These are phyloP conservation scores for Drosophila peninsularis DNA, from an alignment of 2,888 invertebrate genomes.

Conservation along the genomic window DNA sequence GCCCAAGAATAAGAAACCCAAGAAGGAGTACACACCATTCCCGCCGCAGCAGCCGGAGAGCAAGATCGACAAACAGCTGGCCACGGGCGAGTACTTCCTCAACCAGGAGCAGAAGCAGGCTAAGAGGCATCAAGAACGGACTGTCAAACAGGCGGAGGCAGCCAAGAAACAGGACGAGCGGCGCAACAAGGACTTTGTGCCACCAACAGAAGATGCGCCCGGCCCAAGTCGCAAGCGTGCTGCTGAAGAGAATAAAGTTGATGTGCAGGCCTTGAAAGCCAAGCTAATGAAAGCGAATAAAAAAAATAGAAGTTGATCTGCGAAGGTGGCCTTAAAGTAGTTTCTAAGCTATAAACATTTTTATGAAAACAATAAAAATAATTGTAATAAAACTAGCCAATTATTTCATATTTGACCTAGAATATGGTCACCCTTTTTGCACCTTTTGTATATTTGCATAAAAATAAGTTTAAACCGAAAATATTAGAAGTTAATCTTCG, in stretches of 20 bases:
- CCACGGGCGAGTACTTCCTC: slow-evolving; percentile 98
- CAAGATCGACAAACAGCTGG: slow-evolving; percentile 96
- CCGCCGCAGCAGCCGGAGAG: slow-evolving; percentile 97
- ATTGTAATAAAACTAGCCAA: background rate
- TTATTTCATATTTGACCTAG: background rate
- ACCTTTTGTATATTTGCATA: background rate
- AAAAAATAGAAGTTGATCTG: slow-evolving; percentile 59
- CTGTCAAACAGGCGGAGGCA: slow-evolving; percentile 91
- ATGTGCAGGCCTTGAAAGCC: slow-evolving; percentile 90
- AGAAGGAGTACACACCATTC: slow-evolving; percentile 98
- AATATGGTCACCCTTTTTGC: background rate
- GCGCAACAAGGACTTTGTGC: slow-evolving; percentile 92
- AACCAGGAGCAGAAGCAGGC: slow-evolving; percentile 92
- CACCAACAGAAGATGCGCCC: slow-evolving; percentile 88
- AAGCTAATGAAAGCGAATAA: slow-evolving; percentile 90
- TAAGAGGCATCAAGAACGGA: slow-evolving; percentile 90
- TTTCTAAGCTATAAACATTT: slow-evolving; percentile 27
- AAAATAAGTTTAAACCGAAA: background rate
- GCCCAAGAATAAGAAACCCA: slow-evolving; percentile 93
- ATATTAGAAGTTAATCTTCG: too few relatives aligned
- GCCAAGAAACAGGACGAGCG: slow-evolving; percentile 90
- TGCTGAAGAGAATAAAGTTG: slow-evolving; percentile 84
- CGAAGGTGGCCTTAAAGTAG: slow-evolving; percentile 22
- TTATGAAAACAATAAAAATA: slow-evolving; percentile 27
- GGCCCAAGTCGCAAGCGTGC: slow-evolving; percentile 55